A percentile compares a stretch with the other conserved stretches of the same genome.
phyloP scores from a whole-genome alignment of 2,113 vertebrate species.

The Dicaeum eximium region DNA sequence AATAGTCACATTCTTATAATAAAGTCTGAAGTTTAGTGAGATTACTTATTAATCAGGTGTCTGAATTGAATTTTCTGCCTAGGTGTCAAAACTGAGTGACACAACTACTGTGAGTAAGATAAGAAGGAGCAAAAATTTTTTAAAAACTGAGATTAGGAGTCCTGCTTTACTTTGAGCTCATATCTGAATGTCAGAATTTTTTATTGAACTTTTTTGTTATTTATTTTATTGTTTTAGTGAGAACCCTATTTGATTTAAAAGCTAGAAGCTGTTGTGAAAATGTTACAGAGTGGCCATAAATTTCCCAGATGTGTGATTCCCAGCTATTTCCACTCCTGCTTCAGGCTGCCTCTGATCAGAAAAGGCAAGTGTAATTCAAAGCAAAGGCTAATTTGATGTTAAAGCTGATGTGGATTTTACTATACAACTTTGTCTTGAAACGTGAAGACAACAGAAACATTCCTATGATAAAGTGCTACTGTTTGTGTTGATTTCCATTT shows the following conservation, averaged over 20 bases:
- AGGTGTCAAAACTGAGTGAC: not conserved
- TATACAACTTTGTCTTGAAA: not conserved
- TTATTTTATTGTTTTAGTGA: not conserved
- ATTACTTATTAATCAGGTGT: not conserved
- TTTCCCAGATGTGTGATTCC: not conserved
- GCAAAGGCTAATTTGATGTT: not conserved
- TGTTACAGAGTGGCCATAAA: not conserved
- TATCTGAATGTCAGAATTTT: not conserved
- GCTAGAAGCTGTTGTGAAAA: not conserved
- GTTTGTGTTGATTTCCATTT: not conserved
- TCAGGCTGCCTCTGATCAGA: not conserved
- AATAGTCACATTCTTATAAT: not conserved
- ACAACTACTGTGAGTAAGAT: not conserved
- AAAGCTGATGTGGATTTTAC: not conserved
- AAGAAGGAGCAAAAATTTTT: not conserved
- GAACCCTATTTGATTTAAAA: not conserved
- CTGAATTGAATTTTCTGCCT: not conserved
- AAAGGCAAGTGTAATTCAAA: not conserved
- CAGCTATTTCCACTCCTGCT: not conserved
- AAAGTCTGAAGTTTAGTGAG: not conserved
- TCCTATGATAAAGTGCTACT: not conserved
- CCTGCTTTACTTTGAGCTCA: not conserved
- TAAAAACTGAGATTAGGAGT: not conserved
- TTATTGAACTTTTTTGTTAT: not conserved
- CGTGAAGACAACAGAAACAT: not conserved